Conservation (phyloP, 1,140 invertebrate species). For the Trichomalopsis sarcophagae region DNA sequence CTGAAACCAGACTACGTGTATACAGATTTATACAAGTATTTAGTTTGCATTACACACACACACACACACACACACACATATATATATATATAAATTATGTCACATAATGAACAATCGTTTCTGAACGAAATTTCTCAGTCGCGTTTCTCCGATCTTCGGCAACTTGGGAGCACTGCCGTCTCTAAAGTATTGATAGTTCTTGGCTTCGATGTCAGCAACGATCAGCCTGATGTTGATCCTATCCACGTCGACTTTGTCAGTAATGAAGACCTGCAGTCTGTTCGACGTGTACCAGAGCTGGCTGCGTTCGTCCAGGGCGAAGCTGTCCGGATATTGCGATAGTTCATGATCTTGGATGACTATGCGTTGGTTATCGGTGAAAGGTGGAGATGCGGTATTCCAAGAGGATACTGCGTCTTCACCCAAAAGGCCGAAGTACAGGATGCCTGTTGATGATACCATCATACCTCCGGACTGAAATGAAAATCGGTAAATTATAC, state of each 20-base stretch:
- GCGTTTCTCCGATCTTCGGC: slow-evolving; percentile 1
- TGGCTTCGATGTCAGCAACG: slow-evolving; percentile 65
- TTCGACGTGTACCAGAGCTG: slow-evolving; percentile 79
- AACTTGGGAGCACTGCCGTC: slow-evolving; percentile 58
- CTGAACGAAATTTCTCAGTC: background rate
- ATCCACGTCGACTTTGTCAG: slow-evolving; percentile 71
- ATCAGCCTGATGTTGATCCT: slow-evolving; percentile 78
- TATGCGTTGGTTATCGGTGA: slow-evolving; percentile 72
- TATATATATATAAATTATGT: no score
- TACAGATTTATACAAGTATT: no score
- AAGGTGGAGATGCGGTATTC: slow-evolving; percentile 73
- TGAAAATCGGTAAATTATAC: no score
- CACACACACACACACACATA: no score
- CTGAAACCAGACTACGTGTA: no score
- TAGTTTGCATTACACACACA: no score
- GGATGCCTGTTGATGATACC: slow-evolving; percentile 79
- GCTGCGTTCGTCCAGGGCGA: slow-evolving; percentile 78
- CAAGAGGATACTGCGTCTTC: slow-evolving; percentile 80
- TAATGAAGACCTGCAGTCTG: slow-evolving; percentile 77
- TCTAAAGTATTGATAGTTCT: slow-evolving; percentile 77
- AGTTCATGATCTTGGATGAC: slow-evolving; percentile 77
- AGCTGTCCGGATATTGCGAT: slow-evolving; percentile 80
- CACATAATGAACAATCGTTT: no score
- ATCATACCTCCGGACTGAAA: slow-evolving; percentile 81
- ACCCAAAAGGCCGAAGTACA: slow-evolving; percentile 81